Evolutionary conservation across 2,797 vertebrate species (phyloP).

Genomic region (Sylvilagus floridanus): DNA sequence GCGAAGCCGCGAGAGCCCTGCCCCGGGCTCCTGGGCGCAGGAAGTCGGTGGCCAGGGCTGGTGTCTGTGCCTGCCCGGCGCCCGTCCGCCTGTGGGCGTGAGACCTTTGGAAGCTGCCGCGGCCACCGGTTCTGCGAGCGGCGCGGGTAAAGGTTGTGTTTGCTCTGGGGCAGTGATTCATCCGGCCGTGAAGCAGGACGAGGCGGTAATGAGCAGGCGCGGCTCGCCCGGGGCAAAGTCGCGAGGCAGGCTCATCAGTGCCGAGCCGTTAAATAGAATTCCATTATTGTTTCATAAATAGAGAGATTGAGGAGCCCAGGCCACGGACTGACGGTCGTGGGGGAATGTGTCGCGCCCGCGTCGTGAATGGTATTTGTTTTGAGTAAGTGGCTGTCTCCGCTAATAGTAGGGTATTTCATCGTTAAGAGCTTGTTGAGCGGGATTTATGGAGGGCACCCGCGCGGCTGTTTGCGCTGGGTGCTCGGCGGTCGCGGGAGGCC

Average conservation of each 20-base stretch:
- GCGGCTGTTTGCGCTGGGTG: neutral
- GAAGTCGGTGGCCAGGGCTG: neutral
- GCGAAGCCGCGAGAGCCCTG: neutral
- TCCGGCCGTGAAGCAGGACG: slow-evolving; percentile 92
- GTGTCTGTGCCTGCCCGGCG: neutral
- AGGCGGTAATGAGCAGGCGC: slow-evolving; percentile 92
- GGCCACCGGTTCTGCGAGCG: slow-evolving; percentile 90
- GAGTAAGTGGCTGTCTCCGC: slow-evolving; percentile 80
- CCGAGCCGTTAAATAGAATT: slow-evolving; percentile 91
- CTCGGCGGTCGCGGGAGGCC: neutral
- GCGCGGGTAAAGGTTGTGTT: slow-evolving; percentile 84
- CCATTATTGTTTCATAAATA: slow-evolving; percentile 94
- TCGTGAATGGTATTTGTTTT: slow-evolving; percentile 87
- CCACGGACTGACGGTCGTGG: slow-evolving; percentile 73
- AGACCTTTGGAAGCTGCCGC: slow-evolving; percentile 77
- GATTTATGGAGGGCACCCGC: slow-evolving; percentile 64
- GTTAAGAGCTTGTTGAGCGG: slow-evolving; percentile 66
- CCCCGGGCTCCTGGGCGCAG: neutral
- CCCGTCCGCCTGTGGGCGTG: fast-evolving
- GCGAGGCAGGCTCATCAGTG: slow-evolving; percentile 90
- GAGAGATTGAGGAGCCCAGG: slow-evolving; percentile 88
- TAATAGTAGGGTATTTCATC: slow-evolving; percentile 50
- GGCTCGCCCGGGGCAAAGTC: slow-evolving; percentile 90
- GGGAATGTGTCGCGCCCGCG: slow-evolving; percentile 85
- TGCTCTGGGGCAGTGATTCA: slow-evolving; percentile 87